Evolutionary conservation across 2,113 vertebrate genomes (phyloP).

Genomic region (Lathamus discolor): DNA sequence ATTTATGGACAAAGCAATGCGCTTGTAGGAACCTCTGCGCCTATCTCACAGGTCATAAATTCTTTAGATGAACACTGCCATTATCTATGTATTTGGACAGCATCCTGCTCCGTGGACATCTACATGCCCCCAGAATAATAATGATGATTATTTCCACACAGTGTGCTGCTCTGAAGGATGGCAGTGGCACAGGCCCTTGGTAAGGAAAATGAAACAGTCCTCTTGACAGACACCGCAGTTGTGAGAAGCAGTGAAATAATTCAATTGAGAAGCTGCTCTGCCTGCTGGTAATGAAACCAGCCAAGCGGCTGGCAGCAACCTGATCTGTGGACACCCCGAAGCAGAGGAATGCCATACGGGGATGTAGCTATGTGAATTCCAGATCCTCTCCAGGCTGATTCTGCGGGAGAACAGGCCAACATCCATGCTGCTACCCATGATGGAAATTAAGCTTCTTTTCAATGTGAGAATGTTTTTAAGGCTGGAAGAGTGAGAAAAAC

Average conservation of each 20-base stretch:
- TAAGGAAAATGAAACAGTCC: neutral
- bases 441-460: neutral
- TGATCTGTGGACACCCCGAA: neutral
- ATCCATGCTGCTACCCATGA: neutral
- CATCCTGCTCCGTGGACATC: neutral
- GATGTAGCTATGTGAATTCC: neutral
- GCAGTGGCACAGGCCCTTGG: neutral
- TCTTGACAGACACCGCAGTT: neutral
- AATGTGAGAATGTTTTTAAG: neutral
- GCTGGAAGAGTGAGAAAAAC: neutral
- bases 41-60: neutral
- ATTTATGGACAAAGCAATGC: neutral
- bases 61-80: neutral
- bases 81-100: neutral
- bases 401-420: neutral
- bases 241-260: neutral
- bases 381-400: neutral
- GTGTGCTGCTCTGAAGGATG: neutral
- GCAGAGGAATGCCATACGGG: neutral
- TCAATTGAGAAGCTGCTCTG: neutral
- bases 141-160: rapidly evolving
- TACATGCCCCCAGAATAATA: neutral
- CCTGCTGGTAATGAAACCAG: neutral
- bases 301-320: neutral
- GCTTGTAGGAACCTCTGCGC: neutral